These are phyloP conservation scores for Aix galericulata DNA, from an alignment of 2,113 vertebrate genomes.

Conservation along the genomic window DNA sequence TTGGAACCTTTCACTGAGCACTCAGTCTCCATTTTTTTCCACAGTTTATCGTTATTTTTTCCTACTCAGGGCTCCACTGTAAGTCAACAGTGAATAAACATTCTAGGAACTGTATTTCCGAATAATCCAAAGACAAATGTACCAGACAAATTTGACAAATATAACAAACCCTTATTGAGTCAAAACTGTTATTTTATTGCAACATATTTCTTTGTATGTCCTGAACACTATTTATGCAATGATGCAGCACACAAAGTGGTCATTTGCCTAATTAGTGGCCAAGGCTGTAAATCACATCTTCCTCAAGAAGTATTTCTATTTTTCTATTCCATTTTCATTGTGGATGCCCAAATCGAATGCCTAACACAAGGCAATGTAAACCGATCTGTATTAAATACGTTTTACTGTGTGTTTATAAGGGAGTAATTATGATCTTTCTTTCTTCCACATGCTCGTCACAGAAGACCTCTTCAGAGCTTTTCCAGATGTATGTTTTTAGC, in stretches of 20 bases:
- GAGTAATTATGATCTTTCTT: background rate
- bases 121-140: background rate
- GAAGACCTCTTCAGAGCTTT: background rate
- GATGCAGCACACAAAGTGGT: background rate
- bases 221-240: background rate
- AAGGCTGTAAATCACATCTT: background rate
- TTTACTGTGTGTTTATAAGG: background rate
- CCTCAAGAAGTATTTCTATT: background rate
- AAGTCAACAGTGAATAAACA: background rate
- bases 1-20: background rate
- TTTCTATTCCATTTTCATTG: fast-evolving
- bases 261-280: background rate
- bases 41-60: background rate
- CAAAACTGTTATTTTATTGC: background rate
- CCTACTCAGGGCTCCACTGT: background rate
- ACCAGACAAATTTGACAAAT: background rate
- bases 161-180: background rate
- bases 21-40: background rate
- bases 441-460: background rate
- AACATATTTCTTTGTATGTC: background rate
- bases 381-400: background rate
- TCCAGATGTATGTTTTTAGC: background rate
- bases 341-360: background rate
- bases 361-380: background rate
- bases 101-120: background rate